Percentiles rank a stretch among this genome's conserved stretches.
Evolutionary conservation across 1,140 invertebrate species (phyloP).

Genomic region (Anoplolepis gracilipes): DNA sequence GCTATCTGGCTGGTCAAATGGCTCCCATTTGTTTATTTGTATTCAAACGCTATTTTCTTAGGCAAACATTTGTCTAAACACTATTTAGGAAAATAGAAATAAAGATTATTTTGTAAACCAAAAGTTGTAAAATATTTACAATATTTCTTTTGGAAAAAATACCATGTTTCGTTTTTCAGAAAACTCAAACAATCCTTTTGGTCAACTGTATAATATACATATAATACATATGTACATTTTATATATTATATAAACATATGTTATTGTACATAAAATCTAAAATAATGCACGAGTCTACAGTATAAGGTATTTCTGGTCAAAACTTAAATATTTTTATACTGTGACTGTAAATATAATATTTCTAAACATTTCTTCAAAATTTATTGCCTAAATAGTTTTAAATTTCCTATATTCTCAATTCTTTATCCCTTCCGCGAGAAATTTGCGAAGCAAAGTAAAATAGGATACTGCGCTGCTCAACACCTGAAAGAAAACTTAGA

Average conservation of each 20-base stretch:
- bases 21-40: no score
- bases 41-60: no score
- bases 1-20: no score
- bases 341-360: not conserved
- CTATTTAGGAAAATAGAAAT: no score
- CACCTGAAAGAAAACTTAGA: constrained; percentile 40
- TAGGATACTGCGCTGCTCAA: constrained; percentile 65
- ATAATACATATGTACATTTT: constrained; percentile 5
- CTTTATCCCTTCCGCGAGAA: not conserved
- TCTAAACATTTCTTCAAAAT: not conserved
- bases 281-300: not conserved
- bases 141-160: not conserved
- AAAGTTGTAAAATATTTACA: not conserved
- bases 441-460: constrained; percentile 63
- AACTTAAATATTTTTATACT: not conserved
- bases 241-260: not conserved
- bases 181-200: not conserved
- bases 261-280: not conserved
- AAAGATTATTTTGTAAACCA: no score
- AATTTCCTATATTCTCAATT: not conserved
- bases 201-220: not conserved
- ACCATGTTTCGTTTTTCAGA: not conserved
- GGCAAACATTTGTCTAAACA: no score
- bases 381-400: not conserved
- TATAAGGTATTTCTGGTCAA: not conserved